These are phyloP conservation scores for Porites evermanni DNA, from an alignment of 92 coral and sea anemone species.

Conservation along the genomic window DNA sequence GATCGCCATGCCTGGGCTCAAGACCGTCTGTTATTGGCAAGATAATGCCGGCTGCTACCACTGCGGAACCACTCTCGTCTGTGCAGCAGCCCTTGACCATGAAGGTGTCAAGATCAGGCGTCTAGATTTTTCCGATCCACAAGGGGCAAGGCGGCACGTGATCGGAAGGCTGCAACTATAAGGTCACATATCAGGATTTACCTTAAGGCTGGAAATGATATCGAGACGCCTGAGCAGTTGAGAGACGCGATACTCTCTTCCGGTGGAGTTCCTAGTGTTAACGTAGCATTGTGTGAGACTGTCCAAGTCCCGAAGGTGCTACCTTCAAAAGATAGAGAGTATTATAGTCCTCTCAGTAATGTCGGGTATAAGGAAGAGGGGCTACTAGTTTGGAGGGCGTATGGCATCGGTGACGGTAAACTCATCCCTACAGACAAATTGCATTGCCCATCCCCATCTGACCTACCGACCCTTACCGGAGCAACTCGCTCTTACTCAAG, in stretches of 20 bases:
- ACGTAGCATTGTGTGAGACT: conserved; percentile 57
- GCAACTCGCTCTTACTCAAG: conserved; percentile 38
- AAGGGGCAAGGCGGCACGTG: conserved; percentile 65
- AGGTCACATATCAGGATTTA: conserved; percentile 42
- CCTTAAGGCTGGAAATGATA: conserved; percentile 64
- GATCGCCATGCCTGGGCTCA: conserved; percentile 23
- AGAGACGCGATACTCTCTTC: conserved; percentile 70
- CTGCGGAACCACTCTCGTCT: conserved; percentile 31
- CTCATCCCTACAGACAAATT: conserved; percentile 45
- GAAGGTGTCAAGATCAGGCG: conserved; percentile 53
- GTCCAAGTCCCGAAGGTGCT: conserved; percentile 57
- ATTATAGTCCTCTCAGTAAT: conserved; percentile 35
- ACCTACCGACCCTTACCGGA: conserved; percentile 53
- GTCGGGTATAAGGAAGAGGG: conserved; percentile 60
- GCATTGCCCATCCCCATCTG: conserved; percentile 56
- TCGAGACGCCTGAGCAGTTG: conserved; percentile 72
- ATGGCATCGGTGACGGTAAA: conserved; percentile 6
- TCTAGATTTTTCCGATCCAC: conserved; percentile 63
- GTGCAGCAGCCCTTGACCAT: conserved; percentile 33
- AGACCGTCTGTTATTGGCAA: conserved; percentile 25
- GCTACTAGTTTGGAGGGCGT: conserved; percentile 49
- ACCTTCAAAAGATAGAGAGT: conserved; percentile 47
- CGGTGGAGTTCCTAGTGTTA: conserved; percentile 71
- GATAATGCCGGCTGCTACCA: conserved; percentile 46
- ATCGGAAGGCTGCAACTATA: conserved; percentile 47